Conservation (phyloP, 2,888 invertebrate genomes). For the Lycaena phlaeas region DNA sequence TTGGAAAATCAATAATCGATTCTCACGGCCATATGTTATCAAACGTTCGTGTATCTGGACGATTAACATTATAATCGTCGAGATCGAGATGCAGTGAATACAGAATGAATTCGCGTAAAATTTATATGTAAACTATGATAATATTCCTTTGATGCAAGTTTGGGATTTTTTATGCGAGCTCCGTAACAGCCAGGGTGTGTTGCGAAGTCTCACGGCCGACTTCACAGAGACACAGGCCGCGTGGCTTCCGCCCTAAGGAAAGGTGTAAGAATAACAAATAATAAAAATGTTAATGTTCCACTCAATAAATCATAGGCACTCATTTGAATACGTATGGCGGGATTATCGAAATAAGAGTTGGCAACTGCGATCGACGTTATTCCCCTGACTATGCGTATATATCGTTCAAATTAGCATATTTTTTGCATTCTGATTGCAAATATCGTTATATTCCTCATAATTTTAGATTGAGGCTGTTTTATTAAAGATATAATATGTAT, state of each 20-base stretch:
- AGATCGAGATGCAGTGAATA: conserved; percentile 59
- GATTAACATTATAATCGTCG: conserved; percentile 68
- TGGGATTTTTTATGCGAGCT: conserved; percentile 43
- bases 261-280: conserved; percentile 74
- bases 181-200: conserved; percentile 41
- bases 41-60: conserved; percentile 58
- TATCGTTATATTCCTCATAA: conserved; percentile 12
- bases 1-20: conserved; percentile 61
- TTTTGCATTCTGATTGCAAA: conserved; percentile 30
- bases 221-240: conserved; percentile 67
- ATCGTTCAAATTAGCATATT: conserved; percentile 48
- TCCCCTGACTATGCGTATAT: conserved; percentile 33
- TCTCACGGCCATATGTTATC: conserved; percentile 70
- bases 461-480: neutral
- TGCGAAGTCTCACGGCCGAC: conserved; percentile 63
- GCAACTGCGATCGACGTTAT: conserved; percentile 38
- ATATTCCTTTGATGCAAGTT: conserved; percentile 55
- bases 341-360: conserved; percentile 63
- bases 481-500: too few relatives aligned
- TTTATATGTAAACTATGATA: conserved; percentile 73
- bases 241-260: conserved; percentile 68
- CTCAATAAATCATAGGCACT: conserved; percentile 73
- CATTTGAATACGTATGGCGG: conserved; percentile 69
- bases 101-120: conserved; percentile 68
- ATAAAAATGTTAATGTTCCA: conserved; percentile 75